Percentiles rank a stretch among this genome's conserved stretches.
Conservation (phyloP, 2,113 vertebrate genomes). For the Manacus vitellinus region DNA sequence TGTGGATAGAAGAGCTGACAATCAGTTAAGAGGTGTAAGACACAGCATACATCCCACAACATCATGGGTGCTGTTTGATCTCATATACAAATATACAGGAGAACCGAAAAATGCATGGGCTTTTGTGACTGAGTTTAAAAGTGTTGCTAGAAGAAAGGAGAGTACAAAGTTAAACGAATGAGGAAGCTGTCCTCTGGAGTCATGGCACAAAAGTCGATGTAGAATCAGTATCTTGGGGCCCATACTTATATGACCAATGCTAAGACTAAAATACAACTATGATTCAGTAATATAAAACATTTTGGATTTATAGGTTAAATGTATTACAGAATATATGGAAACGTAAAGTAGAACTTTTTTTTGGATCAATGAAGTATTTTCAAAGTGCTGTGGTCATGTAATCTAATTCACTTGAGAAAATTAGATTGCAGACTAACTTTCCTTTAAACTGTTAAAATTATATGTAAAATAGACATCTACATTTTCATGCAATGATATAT, state of each 20-base stretch:
- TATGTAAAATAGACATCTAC: background rate
- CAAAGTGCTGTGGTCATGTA: fast-evolving
- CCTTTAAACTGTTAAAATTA: background rate
- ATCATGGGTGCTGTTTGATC: background rate
- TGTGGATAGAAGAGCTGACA: background rate
- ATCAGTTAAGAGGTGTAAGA: background rate
- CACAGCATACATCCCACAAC: background rate
- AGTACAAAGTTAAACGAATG: background rate
- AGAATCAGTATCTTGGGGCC: background rate
- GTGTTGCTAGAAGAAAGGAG: background rate
- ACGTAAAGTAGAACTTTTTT: background rate
- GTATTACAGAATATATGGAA: background rate
- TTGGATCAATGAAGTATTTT: background rate
- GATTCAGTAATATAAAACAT: background rate
- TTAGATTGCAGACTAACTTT: background rate
- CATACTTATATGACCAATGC: background rate
- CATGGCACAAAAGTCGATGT: background rate
- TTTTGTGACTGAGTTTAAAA: background rate
- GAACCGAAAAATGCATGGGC: background rate
- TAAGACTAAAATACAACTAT: background rate
- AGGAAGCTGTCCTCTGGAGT: background rate
- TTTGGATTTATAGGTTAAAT: background rate
- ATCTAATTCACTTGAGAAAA: background rate
- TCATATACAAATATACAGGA: background rate
- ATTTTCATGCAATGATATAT: background rate